phyloP scores from a whole-genome alignment of 2,113 vertebrate genomes.

The Trematocara stigmaticum region DNA sequence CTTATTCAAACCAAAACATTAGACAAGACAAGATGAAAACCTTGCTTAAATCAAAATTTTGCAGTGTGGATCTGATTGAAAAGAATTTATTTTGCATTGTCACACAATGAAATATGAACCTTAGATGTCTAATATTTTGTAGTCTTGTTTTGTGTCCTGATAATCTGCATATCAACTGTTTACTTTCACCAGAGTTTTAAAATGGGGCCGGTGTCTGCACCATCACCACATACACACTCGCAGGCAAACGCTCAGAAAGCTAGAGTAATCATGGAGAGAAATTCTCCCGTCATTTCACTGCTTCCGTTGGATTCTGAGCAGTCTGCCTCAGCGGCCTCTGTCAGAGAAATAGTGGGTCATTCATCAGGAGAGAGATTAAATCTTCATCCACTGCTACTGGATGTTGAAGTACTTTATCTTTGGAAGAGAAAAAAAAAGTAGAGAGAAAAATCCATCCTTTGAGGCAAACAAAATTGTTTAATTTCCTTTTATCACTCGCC shows the following conservation, averaged over 20 bases:
- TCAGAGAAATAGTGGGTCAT: constrained; percentile 37
- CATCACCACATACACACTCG: background rate
- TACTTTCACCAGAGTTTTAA: background rate
- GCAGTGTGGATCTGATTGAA: background rate
- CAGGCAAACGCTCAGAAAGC: background rate
- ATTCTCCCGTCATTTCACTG: background rate
- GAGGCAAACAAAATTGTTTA: constrained; percentile 1
- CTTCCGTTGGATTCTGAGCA: background rate
- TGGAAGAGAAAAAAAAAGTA: constrained; percentile 2
- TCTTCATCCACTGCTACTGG: constrained; percentile 43
- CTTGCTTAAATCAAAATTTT: background rate
- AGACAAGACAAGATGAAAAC: background rate
- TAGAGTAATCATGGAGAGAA: background rate
- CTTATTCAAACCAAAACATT: background rate
- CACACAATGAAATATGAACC: background rate
- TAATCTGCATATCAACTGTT: background rate
- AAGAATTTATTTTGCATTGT: background rate
- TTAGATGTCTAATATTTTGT: background rate
- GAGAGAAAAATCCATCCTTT: background rate
- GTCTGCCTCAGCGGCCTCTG: constrained; percentile 15
- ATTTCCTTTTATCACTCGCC: constrained; percentile 13
- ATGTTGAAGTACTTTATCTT: constrained; percentile 39
- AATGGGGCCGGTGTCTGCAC: background rate
- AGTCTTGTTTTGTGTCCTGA: background rate
- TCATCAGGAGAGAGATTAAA: constrained; percentile 58